Conservation (phyloP, 2,797 vertebrate species). For the Ispidina picta region DNA sequence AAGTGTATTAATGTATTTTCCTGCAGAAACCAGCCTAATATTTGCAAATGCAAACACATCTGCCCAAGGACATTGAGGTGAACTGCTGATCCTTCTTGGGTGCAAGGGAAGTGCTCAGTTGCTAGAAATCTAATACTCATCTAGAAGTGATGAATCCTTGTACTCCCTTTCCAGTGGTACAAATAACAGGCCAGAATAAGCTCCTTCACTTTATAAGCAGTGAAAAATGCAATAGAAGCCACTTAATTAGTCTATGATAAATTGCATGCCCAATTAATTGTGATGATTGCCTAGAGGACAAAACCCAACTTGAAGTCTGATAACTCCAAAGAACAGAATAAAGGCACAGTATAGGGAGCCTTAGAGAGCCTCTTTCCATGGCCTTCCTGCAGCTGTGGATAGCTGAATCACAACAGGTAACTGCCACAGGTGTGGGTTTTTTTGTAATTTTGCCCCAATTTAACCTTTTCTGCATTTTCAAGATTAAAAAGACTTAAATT, state of each 20-base stretch:
- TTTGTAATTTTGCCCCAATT: not conserved
- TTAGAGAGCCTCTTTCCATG: not conserved
- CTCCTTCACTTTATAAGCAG: constrained; percentile 11
- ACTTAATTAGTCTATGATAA: constrained; percentile 63
- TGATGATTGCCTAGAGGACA: constrained; percentile 50
- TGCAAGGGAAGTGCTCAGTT: not conserved
- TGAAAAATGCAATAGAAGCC: constrained; percentile 37
- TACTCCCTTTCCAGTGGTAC: not conserved
- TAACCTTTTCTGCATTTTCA: constrained; percentile 17
- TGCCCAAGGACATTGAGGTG: not conserved
- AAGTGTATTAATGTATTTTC: not conserved
- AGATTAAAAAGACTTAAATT: not conserved
- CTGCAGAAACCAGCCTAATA: not conserved
- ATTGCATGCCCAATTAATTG: constrained; percentile 63
- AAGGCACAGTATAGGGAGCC: not conserved
- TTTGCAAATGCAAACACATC: not conserved
- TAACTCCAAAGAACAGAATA: constrained; percentile 17
- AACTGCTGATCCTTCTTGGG: not conserved
- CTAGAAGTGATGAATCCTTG: not conserved
- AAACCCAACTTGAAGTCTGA: constrained; percentile 8
- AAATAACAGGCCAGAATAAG: constrained; percentile 17
- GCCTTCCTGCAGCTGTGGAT: not conserved
- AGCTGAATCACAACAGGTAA: not conserved
- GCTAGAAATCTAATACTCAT: not conserved
- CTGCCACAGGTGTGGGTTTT: not conserved